These are phyloP conservation scores for Sinella curviseta DNA, from an alignment of 1,140 invertebrate species.

Conservation along the genomic window DNA sequence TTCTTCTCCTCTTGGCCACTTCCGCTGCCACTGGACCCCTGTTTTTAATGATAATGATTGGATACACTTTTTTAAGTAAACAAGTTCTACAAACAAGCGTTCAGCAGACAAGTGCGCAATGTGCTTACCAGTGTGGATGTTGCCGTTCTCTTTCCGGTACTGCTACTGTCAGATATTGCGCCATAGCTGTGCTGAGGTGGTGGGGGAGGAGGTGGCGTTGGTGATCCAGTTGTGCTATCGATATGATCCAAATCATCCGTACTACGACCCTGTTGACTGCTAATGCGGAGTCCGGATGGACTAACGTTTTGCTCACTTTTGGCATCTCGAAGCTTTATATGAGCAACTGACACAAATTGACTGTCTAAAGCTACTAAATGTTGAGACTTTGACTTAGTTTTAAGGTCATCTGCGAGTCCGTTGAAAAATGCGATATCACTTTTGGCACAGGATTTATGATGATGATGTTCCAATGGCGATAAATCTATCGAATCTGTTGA, in stretches of 20 bases:
- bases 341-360: constrained; percentile 62
- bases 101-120: no score
- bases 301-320: constrained; percentile 49
- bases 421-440: constrained; percentile 47
- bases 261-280: constrained; percentile 5
- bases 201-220: background rate
- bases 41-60: no score
- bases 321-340: constrained; percentile 58
- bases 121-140: background rate
- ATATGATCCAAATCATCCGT: constrained; percentile 23
- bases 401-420: constrained; percentile 33
- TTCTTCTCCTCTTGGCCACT: constrained; percentile 12
- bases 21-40: background rate
- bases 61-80: no score
- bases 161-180: background rate
- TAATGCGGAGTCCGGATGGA: constrained; percentile 8
- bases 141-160: background rate
- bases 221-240: background rate
- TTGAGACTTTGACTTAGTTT: constrained; percentile 39
- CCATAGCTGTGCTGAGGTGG: background rate
- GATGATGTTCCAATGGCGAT: constrained; percentile 32
- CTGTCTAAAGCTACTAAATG: constrained; percentile 49
- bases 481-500: constrained; percentile 47
- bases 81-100: no score
- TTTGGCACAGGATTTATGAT: constrained; percentile 42